Conservation (phyloP, 2,797 vertebrate species). For the Miichthys miiuy region DNA sequence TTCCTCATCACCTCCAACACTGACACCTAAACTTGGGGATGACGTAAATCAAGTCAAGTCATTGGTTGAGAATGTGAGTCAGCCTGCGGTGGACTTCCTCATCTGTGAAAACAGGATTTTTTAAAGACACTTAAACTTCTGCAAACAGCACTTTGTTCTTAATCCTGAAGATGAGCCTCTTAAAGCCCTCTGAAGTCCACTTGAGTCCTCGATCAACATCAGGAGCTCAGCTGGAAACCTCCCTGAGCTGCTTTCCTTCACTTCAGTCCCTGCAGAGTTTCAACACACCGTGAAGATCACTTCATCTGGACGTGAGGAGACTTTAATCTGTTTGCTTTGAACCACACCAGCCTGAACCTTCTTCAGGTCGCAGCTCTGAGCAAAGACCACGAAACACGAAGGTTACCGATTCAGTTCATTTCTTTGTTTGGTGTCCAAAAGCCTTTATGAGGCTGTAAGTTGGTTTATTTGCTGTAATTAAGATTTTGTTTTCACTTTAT, state of each 20-base stretch:
- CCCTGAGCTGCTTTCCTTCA: not conserved
- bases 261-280: not conserved
- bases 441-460: not conserved
- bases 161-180: not conserved
- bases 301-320: not conserved
- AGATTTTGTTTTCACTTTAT: not conserved
- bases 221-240: not conserved
- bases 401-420: not conserved
- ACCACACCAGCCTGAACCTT: not conserved
- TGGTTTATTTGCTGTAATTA: constrained; percentile 18
- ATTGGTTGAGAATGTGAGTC: not conserved
- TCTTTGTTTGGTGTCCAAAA: not conserved
- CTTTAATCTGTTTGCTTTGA: constrained; percentile 1
- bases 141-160: not conserved
- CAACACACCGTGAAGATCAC: not conserved
- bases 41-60: too few relatives aligned
- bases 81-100: not conserved
- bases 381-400: not conserved
- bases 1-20: too few relatives aligned
- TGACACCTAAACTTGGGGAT: too few relatives aligned
- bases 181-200: not conserved
- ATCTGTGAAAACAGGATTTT: constrained; percentile 27
- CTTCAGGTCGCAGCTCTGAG: too few relatives aligned
- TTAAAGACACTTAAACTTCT: not conserved
- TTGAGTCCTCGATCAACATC: not conserved